phyloP scores from a whole-genome alignment of 2,113 vertebrate species.

The Philantomba maxwellii region DNA sequence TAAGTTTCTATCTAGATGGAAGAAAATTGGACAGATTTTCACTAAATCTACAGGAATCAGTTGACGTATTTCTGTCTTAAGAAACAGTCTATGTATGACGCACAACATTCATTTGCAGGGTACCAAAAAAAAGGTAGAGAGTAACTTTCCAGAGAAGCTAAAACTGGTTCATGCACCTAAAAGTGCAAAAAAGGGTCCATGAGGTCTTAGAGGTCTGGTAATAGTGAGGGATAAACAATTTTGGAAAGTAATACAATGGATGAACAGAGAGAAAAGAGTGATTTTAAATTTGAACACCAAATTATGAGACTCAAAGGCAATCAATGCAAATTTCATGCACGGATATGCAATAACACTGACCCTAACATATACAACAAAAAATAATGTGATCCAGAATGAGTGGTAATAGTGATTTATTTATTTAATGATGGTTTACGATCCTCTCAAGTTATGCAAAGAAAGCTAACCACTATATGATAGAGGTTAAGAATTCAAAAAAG shows the following conservation, averaged over 20 bases:
- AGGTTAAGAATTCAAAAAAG: neutral
- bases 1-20: neutral
- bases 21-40: neutral
- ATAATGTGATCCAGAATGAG: neutral
- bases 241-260: neutral
- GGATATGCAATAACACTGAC: neutral
- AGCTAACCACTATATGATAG: neutral
- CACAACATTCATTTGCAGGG: neutral
- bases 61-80: neutral
- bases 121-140: neutral
- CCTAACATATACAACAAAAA: neutral
- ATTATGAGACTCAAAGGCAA: slow-evolving; percentile 21
- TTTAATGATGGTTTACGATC: slow-evolving; percentile 20
- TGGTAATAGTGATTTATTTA: slow-evolving; percentile 13
- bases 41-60: neutral
- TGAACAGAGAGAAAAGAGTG: neutral
- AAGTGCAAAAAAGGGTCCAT: neutral
- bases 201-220: neutral
- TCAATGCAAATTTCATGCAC: neutral
- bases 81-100: neutral
- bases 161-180: neutral
- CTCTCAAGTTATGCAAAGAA: neutral
- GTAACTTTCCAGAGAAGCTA: neutral
- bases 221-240: neutral
- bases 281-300: neutral